Conservation (phyloP, 2,888 invertebrate genomes). For the Aleiodes alternator region DNA sequence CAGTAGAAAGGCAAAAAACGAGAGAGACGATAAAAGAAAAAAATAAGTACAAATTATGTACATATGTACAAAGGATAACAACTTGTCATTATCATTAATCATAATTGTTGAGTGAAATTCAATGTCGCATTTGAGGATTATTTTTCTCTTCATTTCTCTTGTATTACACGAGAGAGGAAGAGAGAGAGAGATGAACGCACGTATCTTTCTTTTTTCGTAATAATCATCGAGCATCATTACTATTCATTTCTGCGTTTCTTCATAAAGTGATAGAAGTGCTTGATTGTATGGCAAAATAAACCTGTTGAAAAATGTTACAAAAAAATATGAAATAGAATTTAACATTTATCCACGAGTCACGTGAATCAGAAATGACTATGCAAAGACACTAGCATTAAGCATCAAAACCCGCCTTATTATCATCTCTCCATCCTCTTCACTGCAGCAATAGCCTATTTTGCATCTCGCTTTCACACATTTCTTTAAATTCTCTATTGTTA, state of each 20-base stretch:
- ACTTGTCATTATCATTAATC: slow-evolving; percentile 67
- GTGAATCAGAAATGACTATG: slow-evolving; percentile 20
- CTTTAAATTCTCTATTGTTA: neutral
- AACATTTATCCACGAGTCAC: slow-evolving; percentile 20
- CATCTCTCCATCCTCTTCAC: neutral
- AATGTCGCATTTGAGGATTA: slow-evolving; percentile 59
- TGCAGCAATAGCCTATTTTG: neutral
- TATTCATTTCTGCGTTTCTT: neutral
- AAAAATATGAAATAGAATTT: slow-evolving; percentile 19
- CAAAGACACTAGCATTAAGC: slow-evolving; percentile 22
- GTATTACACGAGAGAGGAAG: neutral
- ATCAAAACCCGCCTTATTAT: neutral
- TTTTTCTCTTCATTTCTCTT: slow-evolving; percentile 21
- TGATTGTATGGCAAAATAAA: neutral
- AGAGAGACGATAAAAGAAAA: slow-evolving; percentile 62
- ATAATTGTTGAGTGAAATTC: slow-evolving; percentile 62
- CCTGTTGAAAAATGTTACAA: slow-evolving; percentile 1
- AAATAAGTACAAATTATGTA: slow-evolving; percentile 75
- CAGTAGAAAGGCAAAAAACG: slow-evolving; percentile 34
- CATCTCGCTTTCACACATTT: slow-evolving; percentile 3
- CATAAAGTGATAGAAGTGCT: neutral
- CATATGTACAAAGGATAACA: slow-evolving; percentile 74
- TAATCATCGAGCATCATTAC: slow-evolving; percentile 33
- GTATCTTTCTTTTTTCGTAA: slow-evolving; percentile 47
- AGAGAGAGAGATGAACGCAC: slow-evolving; percentile 15